Base-by-base conservation (phyloP, 2,888 invertebrate species). In the Hipparchia sbordonii region DNA sequence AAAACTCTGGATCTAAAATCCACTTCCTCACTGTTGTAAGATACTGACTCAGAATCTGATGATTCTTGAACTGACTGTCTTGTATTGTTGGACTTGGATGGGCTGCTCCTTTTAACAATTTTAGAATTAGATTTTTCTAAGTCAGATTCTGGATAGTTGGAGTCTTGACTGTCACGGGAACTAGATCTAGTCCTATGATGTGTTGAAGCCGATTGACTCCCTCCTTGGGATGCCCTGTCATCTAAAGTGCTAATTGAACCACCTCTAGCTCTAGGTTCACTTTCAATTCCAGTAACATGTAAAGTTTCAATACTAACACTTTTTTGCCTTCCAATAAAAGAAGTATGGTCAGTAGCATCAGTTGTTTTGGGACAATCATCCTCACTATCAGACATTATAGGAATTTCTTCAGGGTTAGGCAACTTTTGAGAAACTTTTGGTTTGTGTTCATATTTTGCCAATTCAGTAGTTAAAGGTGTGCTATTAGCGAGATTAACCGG, bases 371-470 rank as follows among this genome's bases (percentile, higher is more conserved):
- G 69, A 75, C 72, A 71, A 59, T 88, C 89, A 71, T 85, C 84
- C 60, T 91, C 92, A 84, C 85, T 88, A 3, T 90, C 90, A 72
- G 87, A 88, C 75, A 80, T 70, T 66, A 91, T 81, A 10, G 79
- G 79, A 78, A 92, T 91, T 84, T 93, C 93, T 80, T 93, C 93
- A 65, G 93, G 93, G 78, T 93, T 93, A 60, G 86, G 84, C 48
- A 86, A 70, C 74, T 80, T 86, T 72, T 80, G 76, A 54, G 80
- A 74, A 51, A 71, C 56, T 75, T 84, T 85, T 67, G 76, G 77
- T 60, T 68, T 76, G 48, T 23, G 52, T 61, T 71, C 51, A 70
- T 72, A 71, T 71, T 72, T 76, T 13, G 61, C 48, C 54, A 67
- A 71, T 10, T 70, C 68, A 67, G 46, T 46, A 56, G 39, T 39